Percentiles rank a stretch among this genome's conserved stretches.
phyloP scores from a whole-genome alignment of 2,113 vertebrate species.

The Heliornis fulica region DNA sequence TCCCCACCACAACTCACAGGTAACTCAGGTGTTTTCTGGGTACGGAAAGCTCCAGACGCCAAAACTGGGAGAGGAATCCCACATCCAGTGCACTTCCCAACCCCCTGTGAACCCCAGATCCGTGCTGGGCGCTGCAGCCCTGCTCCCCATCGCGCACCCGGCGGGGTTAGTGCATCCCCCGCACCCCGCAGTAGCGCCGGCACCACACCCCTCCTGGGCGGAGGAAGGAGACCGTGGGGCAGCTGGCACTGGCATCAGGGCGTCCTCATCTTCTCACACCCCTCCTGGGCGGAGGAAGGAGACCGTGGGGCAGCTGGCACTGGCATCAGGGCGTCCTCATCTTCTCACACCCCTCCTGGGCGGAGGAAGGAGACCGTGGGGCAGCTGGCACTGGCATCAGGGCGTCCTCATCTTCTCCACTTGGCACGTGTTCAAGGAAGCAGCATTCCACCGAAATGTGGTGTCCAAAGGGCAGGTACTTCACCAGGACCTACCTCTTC shows the following conservation, averaged over 20 bases:
- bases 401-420: neutral
- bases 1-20: neutral
- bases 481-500: neutral
- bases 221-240: too few relatives aligned
- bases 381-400: too few relatives aligned
- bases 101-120: neutral
- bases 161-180: neutral
- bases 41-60: too few relatives aligned
- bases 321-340: too few relatives aligned
- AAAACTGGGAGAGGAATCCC: neutral
- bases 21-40: rapidly evolving
- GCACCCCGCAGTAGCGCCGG: rapidly evolving
- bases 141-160: rapidly evolving
- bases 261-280: too few relatives aligned
- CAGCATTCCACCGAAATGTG: neutral
- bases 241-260: too few relatives aligned
- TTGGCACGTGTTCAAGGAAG: neutral
- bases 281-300: too few relatives aligned
- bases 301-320: too few relatives aligned
- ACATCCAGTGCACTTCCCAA: neutral
- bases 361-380: too few relatives aligned
- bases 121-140: rapidly evolving
- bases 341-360: neutral
- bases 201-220: neutral
- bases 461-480: neutral